A percentile compares a stretch with the other conserved stretches of the same genome.
phyloP scores from a whole-genome alignment of 2,113 vertebrate species.

The Cisticola juncidis region DNA sequence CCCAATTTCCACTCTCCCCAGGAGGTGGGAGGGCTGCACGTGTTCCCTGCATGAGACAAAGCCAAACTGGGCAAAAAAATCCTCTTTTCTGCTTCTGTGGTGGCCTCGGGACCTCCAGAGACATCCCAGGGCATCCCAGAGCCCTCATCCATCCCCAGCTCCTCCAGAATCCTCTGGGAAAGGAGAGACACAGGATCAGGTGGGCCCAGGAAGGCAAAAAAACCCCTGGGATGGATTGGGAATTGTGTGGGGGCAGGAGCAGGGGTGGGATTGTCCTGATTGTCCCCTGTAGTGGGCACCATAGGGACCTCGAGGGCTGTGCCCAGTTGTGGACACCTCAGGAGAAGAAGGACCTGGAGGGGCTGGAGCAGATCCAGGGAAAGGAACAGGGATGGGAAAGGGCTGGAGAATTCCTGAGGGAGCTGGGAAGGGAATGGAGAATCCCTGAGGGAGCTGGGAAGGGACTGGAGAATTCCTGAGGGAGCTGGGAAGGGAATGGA shows the following conservation, averaged over 20 bases:
- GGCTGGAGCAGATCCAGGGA: neutral
- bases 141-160: neutral
- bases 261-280: neutral
- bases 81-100: fast-evolving
- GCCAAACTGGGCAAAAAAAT: neutral
- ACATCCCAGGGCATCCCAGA: fast-evolving
- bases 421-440: no score
- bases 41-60: neutral
- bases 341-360: fast-evolving
- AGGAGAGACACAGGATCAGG: fast-evolving
- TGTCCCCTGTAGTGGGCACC: neutral
- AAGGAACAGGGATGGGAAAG: neutral
- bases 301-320: fast-evolving
- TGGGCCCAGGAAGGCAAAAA: no score
- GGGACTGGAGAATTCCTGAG: no score
- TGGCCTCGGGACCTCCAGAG: fast-evolving
- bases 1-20: neutral
- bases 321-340: neutral
- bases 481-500: no score
- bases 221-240: neutral
- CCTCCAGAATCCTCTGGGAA: neutral
- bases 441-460: no score
- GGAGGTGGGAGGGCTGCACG: neutral
- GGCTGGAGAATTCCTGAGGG: neutral
- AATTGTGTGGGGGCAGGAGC: neutral